Percentiles rank a stretch among this genome's conserved stretches.
Evolutionary conservation across 1,140 invertebrate genomes (phyloP).

Genomic region (Drosophila albomicans): DNA sequence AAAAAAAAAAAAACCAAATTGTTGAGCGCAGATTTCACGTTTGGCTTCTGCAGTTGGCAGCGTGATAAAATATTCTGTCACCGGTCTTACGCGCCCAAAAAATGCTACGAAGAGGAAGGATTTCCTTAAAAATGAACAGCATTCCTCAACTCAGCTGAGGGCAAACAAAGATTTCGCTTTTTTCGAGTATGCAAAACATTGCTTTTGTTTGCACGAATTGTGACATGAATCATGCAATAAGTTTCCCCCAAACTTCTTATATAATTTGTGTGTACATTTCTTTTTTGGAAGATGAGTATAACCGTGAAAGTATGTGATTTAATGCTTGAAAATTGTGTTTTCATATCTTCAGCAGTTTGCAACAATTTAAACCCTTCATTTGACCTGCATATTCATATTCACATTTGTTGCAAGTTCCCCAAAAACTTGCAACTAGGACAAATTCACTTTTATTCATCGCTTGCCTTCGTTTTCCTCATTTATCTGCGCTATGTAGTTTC

Average conservation of each 20-base stretch:
- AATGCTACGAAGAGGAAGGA: constrained; percentile 12
- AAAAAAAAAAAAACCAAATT: constrained; percentile 12
- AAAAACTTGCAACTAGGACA: not conserved
- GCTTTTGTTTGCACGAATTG: not conserved
- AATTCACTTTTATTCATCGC: not conserved
- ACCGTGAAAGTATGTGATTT: not conserved
- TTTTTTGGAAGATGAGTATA: not conserved
- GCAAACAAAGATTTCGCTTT: constrained; percentile 41
- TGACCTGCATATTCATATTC: not conserved
- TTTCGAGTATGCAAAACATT: constrained; percentile 8
- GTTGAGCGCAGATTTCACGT: constrained; percentile 43
- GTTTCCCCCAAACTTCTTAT: not conserved
- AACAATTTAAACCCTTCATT: constrained; percentile 1
- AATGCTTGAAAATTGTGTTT: not conserved
- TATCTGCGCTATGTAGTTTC: not conserved
- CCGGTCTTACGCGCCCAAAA: constrained; percentile 31
- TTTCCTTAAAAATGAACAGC: constrained; percentile 17
- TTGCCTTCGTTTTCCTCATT: not conserved
- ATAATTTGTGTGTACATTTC: not conserved
- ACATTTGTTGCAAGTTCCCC: not conserved
- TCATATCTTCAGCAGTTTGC: not conserved
- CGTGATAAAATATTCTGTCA: constrained; percentile 58
- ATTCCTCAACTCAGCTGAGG: constrained; percentile 9
- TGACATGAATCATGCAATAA: constrained; percentile 4
- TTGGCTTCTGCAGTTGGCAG: constrained; percentile 44